phyloP scores from a whole-genome alignment of 2,113 vertebrate genomes.

The Entosphenus tridentatus region DNA sequence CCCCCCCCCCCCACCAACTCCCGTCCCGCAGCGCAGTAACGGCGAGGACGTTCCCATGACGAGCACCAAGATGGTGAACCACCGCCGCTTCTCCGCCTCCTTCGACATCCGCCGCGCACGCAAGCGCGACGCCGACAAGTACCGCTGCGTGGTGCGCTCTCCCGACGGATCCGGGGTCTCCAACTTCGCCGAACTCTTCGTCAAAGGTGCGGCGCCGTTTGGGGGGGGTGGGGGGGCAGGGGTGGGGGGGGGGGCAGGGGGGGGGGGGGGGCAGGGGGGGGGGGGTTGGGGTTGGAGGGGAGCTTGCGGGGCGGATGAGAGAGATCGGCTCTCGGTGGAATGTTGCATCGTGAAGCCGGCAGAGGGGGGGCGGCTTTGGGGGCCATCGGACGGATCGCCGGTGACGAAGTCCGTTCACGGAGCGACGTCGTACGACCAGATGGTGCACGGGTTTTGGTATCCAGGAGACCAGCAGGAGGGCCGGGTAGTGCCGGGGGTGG shows the following conservation, averaged over 20 bases:
- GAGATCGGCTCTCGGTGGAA: too few relatives aligned
- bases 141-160: slow-evolving; percentile 89
- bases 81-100: slow-evolving; percentile 78
- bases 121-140: slow-evolving; percentile 73
- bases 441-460: too few relatives aligned
- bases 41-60: slow-evolving; percentile 89
- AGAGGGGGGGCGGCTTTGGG: too few relatives aligned
- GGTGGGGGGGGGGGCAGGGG: background rate
- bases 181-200: slow-evolving; percentile 84
- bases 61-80: slow-evolving; percentile 90
- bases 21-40: slow-evolving; percentile 44
- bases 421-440: too few relatives aligned
- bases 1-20: background rate
- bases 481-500: too few relatives aligned
- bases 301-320: too few relatives aligned
- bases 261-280: background rate
- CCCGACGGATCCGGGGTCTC: slow-evolving; percentile 85
- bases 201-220: slow-evolving; percentile 42
- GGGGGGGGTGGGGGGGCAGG: background rate
- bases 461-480: too few relatives aligned
- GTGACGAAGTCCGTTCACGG: too few relatives aligned
- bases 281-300: too few relatives aligned
- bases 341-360: too few relatives aligned
- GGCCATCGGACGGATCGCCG: too few relatives aligned
- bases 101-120: slow-evolving; percentile 79